A percentile compares a stretch with the other conserved stretches of the same genome.
These are phyloP conservation scores for Sipha flava DNA, from an alignment of 1,140 invertebrate genomes.

Conservation along the genomic window DNA sequence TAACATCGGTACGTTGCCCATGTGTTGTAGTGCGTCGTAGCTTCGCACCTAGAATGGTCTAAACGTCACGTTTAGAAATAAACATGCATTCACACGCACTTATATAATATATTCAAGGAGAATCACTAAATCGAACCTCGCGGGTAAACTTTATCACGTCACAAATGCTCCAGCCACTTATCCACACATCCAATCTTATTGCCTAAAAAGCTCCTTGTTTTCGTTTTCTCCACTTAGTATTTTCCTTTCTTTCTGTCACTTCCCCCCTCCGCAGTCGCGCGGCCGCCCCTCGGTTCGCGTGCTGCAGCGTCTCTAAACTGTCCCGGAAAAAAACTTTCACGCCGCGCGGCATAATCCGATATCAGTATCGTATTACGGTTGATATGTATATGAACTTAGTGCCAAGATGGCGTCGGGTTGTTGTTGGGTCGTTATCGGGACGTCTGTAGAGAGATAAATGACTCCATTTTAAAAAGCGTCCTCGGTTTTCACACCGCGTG, in stretches of 20 bases:
- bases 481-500: conserved; percentile 15
- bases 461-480: conserved; percentile 29
- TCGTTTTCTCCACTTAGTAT: background rate
- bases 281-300: too few species aligned
- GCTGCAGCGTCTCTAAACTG: background rate
- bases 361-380: conserved; percentile 23
- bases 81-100: too few species aligned
- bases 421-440: conserved; percentile 28
- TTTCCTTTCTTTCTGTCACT: background rate
- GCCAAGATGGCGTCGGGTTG: conserved; percentile 32
- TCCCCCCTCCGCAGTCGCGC: background rate
- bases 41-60: too few species aligned
- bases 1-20: too few species aligned
- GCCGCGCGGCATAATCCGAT: conserved; percentile 23
- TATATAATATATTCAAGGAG: background rate
- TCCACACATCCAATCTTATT: conserved; percentile 16
- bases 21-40: too few species aligned
- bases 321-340: conserved; percentile 5
- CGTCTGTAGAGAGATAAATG: conserved; percentile 29
- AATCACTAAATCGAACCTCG: conserved; percentile 12
- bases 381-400: conserved; percentile 30
- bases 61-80: too few species aligned
- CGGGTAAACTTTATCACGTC: conserved; percentile 25
- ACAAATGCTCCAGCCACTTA: conserved; percentile 7
- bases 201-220: conserved; percentile 11